Percentiles rank a stretch among this genome's conserved stretches.
phyloP scores from a whole-genome alignment of 2,797 vertebrate species.

The Anableps anableps region DNA sequence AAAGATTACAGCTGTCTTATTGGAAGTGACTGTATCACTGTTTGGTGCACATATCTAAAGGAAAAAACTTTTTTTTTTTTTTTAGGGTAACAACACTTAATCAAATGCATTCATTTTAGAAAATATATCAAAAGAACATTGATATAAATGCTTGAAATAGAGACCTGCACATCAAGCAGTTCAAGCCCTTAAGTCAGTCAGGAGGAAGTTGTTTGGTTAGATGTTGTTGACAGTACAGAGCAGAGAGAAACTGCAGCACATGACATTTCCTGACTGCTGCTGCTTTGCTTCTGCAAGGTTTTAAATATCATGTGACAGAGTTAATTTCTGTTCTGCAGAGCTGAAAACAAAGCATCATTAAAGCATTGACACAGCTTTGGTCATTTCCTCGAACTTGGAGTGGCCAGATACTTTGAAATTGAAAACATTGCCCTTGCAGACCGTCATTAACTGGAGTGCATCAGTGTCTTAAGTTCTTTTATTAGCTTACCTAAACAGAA shows the following conservation, averaged over 20 bases:
- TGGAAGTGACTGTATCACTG: too few species aligned
- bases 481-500: too few species aligned
- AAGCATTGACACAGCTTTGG: not conserved
- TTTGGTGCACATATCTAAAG: too few species aligned
- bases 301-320: not conserved
- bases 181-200: not conserved
- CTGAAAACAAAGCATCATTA: not conserved
- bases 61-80: not conserved
- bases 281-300: not conserved
- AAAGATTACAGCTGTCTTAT: not conserved
- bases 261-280: not conserved
- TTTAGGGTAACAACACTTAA: not conserved
- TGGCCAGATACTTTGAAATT: not conserved
- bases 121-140: not conserved
- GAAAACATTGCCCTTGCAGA: not conserved
- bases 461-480: not conserved
- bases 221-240: not conserved
- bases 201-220: not conserved
- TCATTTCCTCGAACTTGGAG: not conserved
- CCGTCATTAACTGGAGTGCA: not conserved
- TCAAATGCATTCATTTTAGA: not conserved
- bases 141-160: not conserved
- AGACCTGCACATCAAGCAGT: not conserved
- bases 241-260: not conserved
- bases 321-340: slow-evolving; percentile 2